phyloP scores from a whole-genome alignment of 2,113 vertebrate species.

The Austrofundulus limnaeus region DNA sequence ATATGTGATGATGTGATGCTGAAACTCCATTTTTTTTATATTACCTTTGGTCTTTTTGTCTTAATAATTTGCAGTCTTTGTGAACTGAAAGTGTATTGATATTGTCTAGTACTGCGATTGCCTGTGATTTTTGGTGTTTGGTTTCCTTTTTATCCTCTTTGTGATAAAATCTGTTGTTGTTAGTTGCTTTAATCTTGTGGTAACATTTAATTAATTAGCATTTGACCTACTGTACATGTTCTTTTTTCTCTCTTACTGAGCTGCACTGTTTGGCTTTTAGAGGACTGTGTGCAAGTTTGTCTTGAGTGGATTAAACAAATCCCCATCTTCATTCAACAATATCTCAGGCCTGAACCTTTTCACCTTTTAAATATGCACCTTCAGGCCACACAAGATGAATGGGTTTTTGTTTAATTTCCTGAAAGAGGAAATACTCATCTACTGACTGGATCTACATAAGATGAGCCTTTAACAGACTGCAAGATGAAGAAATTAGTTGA shows the following conservation, averaged over 20 bases:
- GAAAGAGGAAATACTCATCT: constrained; percentile 16
- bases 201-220: no score
- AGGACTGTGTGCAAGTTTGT: not conserved
- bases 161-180: not conserved
- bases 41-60: not conserved
- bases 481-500: constrained; percentile 18
- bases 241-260: not conserved
- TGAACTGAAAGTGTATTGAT: not conserved
- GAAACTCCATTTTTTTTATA: no score
- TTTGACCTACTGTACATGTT: not conserved
- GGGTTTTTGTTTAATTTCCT: constrained; percentile 41
- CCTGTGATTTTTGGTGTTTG: not conserved
- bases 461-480: constrained; percentile 17
- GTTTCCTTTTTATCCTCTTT: not conserved
- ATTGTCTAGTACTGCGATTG: not conserved
- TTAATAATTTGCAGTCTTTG: no score
- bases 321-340: not conserved
- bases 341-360: not conserved
- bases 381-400: constrained; percentile 57
- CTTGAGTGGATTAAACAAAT: not conserved
- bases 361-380: no score
- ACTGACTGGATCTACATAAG: constrained; percentile 29
- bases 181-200: no score
- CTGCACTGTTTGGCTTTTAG: not conserved
- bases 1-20: not conserved